Percentiles rank a stretch among this genome's conserved stretches.
Conservation (phyloP, 2,888 invertebrate species). For the Pollenia amentaria region DNA sequence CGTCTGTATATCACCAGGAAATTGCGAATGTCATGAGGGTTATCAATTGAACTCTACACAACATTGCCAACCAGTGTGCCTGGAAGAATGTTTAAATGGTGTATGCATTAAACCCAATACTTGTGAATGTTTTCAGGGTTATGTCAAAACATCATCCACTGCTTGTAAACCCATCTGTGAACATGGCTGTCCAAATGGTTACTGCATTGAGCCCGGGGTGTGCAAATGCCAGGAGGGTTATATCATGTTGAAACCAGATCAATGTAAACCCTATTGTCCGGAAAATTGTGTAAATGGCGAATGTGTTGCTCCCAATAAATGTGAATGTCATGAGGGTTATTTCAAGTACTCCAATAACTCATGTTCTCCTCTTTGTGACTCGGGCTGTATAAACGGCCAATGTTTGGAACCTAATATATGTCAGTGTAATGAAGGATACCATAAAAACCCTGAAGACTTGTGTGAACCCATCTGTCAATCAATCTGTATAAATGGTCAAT, state of each 20-base stretch:
- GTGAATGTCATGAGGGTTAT: slow-evolving; percentile 71
- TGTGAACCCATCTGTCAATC: slow-evolving; percentile 75
- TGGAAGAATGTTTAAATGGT: slow-evolving; percentile 77
- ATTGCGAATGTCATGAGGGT: slow-evolving; percentile 77
- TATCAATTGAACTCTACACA: slow-evolving; percentile 56
- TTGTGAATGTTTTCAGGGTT: slow-evolving; percentile 77
- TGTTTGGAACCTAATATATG: slow-evolving; percentile 89
- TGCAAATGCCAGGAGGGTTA: slow-evolving; percentile 83
- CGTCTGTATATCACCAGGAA: slow-evolving; percentile 87
- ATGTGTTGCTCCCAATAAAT: slow-evolving; percentile 80
- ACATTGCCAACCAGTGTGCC: slow-evolving; percentile 71
- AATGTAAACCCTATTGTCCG: slow-evolving; percentile 77
- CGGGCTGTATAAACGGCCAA: slow-evolving; percentile 88
- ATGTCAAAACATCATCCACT: neutral
- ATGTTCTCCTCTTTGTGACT: slow-evolving; percentile 6
- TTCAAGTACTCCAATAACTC: neutral
- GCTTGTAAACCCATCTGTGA: slow-evolving; percentile 74
- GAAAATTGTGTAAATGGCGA: slow-evolving; percentile 75
- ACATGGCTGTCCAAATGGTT: slow-evolving; percentile 79
- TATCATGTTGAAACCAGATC: slow-evolving; percentile 55
- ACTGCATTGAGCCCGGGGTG: slow-evolving; percentile 65
- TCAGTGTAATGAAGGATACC: slow-evolving; percentile 88
- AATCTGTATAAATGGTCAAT: slow-evolving; percentile 78
- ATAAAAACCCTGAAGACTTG: slow-evolving; percentile 7
- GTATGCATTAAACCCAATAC: slow-evolving; percentile 78